Percentiles rank a stretch among this genome's conserved stretches.
Conservation (phyloP, 1,140 invertebrate species). For the Drosophila baimaii region DNA sequence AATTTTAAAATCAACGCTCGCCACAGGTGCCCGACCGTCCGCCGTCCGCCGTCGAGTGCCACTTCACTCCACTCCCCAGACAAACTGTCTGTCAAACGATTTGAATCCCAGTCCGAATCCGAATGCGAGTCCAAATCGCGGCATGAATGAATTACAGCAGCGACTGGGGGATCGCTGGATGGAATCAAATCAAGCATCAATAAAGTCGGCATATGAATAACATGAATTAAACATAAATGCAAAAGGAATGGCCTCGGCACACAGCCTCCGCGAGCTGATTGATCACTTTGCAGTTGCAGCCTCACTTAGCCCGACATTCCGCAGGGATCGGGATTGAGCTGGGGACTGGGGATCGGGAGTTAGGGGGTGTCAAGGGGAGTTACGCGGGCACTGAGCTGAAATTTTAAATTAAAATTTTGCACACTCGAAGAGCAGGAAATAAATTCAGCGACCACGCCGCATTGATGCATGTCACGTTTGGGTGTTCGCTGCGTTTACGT, state of each 20-base stretch:
- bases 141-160: slow-evolving; percentile 79
- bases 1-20: slow-evolving; percentile 84
- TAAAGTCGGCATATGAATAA: slow-evolving; percentile 82
- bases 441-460: slow-evolving; percentile 71
- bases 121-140: slow-evolving; percentile 38
- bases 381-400: slow-evolving; percentile 23
- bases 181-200: slow-evolving; percentile 81
- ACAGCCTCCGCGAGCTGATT: slow-evolving; percentile 58
- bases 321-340: slow-evolving; percentile 9
- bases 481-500: slow-evolving; percentile 72
- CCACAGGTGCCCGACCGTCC: slow-evolving; percentile 69
- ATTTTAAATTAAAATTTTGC: slow-evolving; percentile 83
- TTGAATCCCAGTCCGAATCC: slow-evolving; percentile 52
- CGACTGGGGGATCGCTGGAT: slow-evolving; percentile 38
- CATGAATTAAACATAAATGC: slow-evolving; percentile 83
- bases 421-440: slow-evolving; percentile 79
- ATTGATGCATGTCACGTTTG: slow-evolving; percentile 81
- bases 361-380: slow-evolving; percentile 5
- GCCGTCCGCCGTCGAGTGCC: slow-evolving; percentile 31
- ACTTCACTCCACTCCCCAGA: slow-evolving; percentile 50
- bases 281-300: slow-evolving; percentile 71
- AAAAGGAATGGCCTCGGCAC: slow-evolving; percentile 45
- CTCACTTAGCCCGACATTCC: slow-evolving; percentile 43
- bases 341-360: slow-evolving; percentile 11
- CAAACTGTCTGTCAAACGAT: slow-evolving; percentile 80